Conservation (phyloP, 2,113 vertebrate species). For the Chaetodon trifascialis region DNA sequence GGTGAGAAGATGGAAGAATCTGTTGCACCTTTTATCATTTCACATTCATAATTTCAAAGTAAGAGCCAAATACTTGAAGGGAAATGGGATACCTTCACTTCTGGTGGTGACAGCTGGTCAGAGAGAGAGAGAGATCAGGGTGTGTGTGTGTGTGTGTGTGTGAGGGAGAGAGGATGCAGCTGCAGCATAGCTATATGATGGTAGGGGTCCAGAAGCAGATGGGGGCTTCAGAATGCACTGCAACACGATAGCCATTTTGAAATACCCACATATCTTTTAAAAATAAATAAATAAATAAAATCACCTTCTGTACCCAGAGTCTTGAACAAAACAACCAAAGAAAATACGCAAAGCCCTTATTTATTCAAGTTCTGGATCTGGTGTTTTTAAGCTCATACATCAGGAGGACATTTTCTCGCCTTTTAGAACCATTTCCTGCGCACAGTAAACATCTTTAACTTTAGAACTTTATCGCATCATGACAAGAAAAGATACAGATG, state of each 20-base stretch:
- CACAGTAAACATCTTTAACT: background rate
- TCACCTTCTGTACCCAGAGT: background rate
- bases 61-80: conserved; percentile 58
- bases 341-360: background rate
- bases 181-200: conserved; percentile 77
- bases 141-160: conserved; percentile 19
- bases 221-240: conserved; percentile 56
- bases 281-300: conserved; percentile 56
- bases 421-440: background rate
- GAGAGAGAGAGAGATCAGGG: conserved; percentile 42
- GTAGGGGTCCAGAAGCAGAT: conserved; percentile 78
- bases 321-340: conserved; percentile 3
- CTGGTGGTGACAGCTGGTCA: conserved; percentile 81
- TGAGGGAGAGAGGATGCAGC: conserved; percentile 76
- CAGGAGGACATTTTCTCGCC: conserved; percentile 8
- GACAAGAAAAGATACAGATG: background rate
- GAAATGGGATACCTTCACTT: conserved; percentile 79
- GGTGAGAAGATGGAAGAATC: conserved; percentile 14
- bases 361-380: conserved; percentile 14
- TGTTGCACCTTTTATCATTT: conserved; percentile 37
- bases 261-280: conserved; percentile 57
- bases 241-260: conserved; percentile 71
- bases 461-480: background rate
- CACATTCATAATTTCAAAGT: conserved; percentile 52
- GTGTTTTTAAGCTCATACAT: background rate